Evolutionary conservation across 1,140 invertebrate species (phyloP), one percentile per base, ranked within the genome.

Genomic region (Reticulitermes speratus): DNA sequence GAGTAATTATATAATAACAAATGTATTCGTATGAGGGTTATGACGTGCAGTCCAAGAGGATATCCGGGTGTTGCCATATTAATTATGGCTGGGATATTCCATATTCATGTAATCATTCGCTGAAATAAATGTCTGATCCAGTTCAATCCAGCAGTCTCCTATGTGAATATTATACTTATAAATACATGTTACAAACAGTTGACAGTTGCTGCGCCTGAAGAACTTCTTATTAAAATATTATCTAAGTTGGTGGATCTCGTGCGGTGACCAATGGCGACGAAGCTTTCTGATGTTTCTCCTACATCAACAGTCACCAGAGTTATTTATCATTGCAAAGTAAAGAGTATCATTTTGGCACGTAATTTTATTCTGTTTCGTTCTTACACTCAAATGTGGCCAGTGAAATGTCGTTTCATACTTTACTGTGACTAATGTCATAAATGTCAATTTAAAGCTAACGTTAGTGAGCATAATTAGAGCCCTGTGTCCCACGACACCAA

Each of bases 221-320:
- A 75, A 75, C n/a, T 25, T 75, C 3, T 6, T 75, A 75, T 75
- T 75, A 75, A 69, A 75, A n/a, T 75, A 25, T 75, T 75, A 75
- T 75, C 65, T 75, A n/a, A 75, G 65, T n/a, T 75, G 65, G 65
- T 30, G 65, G 65, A 75, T 75, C 65, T 75, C 25, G 9, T 75
- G n/a, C 25, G 2, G 65, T 75, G n/a, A 25, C 65, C 65, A 75
- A 75, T 75, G 65, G n/a, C n/a, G n/a, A 30, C 65, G 16, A 65
- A 21, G 25, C 25, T 75, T n/a, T 75, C 25, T 14, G 14, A 25
- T 30, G 65, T 30, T 75, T 1, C 65, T n/a, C 65, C 65, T 25
- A 75, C 65, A 30, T 75, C 65, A 75, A 30, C 65, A n/a, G 65
- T 75, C 65, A 75, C 65, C n/a, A 75, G n/a, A 30, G n/a, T 75